Conservation (phyloP, 2,113 vertebrate genomes). For the Dromas ardeola region DNA sequence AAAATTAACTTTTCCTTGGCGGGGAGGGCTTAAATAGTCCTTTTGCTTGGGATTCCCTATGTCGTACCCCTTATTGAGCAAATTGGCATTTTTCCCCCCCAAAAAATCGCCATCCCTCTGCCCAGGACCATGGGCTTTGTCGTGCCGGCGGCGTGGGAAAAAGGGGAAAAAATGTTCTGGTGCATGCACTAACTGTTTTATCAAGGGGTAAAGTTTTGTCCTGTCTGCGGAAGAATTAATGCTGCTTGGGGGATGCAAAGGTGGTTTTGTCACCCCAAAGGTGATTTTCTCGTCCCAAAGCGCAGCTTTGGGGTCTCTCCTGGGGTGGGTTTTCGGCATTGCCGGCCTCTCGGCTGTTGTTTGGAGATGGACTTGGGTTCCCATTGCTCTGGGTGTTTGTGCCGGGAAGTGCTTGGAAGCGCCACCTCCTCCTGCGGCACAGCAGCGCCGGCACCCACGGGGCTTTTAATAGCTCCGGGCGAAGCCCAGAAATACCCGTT, state of each 20-base stretch:
- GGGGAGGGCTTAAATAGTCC: not conserved
- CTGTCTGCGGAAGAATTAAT: fast-evolving
- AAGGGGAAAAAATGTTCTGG: not conserved
- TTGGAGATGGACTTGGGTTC: not conserved
- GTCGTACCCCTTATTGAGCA: not conserved
- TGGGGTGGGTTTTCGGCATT: not conserved
- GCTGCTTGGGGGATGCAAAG: not conserved
- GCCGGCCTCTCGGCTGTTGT: not conserved
- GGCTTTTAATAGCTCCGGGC: conserved; percentile 29
- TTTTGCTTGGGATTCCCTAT: not conserved
- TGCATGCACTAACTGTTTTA: not conserved
- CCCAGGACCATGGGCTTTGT: not conserved
- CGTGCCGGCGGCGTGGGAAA: fast-evolving
- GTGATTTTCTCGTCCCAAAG: not conserved
- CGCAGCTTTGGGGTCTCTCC: fast-evolving
- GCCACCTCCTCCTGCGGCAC: conserved; percentile 14
- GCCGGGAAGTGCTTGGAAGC: conserved; percentile 29
- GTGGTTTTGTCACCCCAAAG: not conserved
- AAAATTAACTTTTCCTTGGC: not conserved
- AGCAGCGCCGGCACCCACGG: conserved; percentile 9
- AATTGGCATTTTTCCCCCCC: fast-evolving
- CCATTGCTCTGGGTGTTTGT: not conserved
- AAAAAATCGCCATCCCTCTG: not conserved
- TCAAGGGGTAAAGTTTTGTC: not conserved
- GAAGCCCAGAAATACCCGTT: conserved; percentile 24